These are phyloP conservation scores for Brachyhypopomus gauderio DNA, from an alignment of 2,113 vertebrate species.

Conservation along the genomic window DNA sequence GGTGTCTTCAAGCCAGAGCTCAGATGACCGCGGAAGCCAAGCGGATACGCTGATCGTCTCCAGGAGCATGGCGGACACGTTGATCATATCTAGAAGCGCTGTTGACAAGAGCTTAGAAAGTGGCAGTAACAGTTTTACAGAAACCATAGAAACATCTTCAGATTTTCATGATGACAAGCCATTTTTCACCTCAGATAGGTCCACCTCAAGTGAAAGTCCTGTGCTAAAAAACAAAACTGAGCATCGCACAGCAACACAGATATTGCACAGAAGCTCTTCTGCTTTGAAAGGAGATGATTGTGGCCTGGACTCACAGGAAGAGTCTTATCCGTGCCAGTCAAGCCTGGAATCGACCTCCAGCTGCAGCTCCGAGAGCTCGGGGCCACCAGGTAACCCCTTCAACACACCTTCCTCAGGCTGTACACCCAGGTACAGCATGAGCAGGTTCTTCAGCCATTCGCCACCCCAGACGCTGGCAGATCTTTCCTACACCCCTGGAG, in stretches of 20 bases:
- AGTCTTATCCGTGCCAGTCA: slow-evolving; percentile 47
- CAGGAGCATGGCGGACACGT: slow-evolving; percentile 60
- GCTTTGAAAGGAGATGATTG: slow-evolving; percentile 9
- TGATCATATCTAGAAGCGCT: slow-evolving; percentile 60
- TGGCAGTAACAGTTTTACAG: neutral
- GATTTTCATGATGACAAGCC: slow-evolving; percentile 18
- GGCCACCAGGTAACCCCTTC: slow-evolving; percentile 52
- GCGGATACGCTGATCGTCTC: slow-evolving; percentile 51
- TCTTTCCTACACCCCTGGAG: slow-evolving; percentile 61
- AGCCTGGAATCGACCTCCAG: slow-evolving; percentile 33
- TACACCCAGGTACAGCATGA: slow-evolving; percentile 70
- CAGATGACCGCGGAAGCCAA: slow-evolving; percentile 51
- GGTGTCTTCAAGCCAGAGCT: slow-evolving; percentile 27
- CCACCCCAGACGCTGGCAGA: slow-evolving; percentile 41
- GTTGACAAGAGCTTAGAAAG: slow-evolving; percentile 16
- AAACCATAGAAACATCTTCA: neutral
- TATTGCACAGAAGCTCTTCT: neutral
- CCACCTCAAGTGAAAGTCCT: slow-evolving; percentile 59
- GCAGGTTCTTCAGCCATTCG: slow-evolving; percentile 51
- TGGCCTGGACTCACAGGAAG: slow-evolving; percentile 45
- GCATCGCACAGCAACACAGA: neutral
- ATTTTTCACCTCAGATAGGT: slow-evolving; percentile 69
- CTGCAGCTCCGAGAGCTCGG: neutral
- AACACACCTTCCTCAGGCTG: slow-evolving; percentile 64
- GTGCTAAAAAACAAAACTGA: neutral